Evolutionary conservation across 1,140 invertebrate species (phyloP).

Genomic region (Lepidostoma basale): DNA sequence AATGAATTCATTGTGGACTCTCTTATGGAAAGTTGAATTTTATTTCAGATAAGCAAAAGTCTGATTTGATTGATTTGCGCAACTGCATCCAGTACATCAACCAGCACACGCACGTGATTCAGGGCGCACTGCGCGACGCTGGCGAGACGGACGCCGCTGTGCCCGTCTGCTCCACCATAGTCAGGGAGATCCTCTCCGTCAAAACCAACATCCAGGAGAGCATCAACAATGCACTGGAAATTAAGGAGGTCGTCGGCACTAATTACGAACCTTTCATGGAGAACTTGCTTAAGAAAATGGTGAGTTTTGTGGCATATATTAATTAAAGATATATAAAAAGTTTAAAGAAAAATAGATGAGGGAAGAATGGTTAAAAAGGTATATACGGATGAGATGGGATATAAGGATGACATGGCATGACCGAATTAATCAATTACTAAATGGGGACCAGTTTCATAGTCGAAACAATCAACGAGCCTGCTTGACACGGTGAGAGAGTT

Average conservation of each 20-base stretch:
- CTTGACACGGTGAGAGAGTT: too few species aligned
- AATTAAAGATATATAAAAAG: background rate
- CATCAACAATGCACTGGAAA: constrained; percentile 41
- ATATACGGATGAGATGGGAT: too few species aligned
- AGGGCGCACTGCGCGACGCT: constrained; percentile 39
- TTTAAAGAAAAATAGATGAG: too few species aligned
- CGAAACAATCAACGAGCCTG: too few species aligned
- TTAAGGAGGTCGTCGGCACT: constrained; percentile 38
- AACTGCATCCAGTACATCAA: constrained; percentile 44
- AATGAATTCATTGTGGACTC: too few species aligned
- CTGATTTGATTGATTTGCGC: constrained; percentile 40
- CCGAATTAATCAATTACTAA: too few species aligned
- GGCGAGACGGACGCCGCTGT: constrained; percentile 37
- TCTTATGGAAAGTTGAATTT: too few species aligned
- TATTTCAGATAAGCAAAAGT: constrained; percentile 38
- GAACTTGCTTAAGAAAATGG: constrained; percentile 45
- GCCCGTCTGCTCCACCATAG: constrained; percentile 38
- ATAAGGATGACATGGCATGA: too few species aligned
- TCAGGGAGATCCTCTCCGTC: constrained; percentile 40
- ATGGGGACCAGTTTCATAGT: too few species aligned
- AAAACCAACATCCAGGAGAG: constrained; percentile 41
- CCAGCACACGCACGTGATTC: constrained; percentile 41
- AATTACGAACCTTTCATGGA: constrained; percentile 45
- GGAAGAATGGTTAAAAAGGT: too few species aligned
- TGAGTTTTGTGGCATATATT: background rate